phyloP scores from a whole-genome alignment of 2,113 vertebrate genomes.

The Hydropotes inermis region DNA sequence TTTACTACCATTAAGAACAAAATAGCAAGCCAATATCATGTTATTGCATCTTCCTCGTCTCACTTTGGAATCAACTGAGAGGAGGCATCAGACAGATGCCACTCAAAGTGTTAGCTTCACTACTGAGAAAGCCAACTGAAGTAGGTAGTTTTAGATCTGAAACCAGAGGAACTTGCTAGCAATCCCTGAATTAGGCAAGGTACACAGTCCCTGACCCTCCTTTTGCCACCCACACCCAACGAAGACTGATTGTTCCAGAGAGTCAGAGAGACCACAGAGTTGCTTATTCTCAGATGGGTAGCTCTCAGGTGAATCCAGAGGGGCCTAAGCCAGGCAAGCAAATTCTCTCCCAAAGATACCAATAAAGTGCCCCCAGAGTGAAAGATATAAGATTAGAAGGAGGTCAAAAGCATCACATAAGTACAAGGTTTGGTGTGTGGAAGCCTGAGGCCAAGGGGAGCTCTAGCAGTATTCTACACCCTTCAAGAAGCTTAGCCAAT shows the following conservation, averaged over 20 bases:
- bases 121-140: neutral
- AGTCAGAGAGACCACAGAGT: neutral
- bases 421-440: rapidly evolving
- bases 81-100: neutral
- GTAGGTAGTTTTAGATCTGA: neutral
- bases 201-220: neutral
- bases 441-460: neutral
- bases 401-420: too few relatives aligned
- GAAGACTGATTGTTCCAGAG: neutral
- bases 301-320: neutral
- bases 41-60: neutral
- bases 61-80: neutral
- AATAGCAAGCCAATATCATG: neutral
- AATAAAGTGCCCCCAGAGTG: neutral
- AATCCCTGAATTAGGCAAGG: neutral
- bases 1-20: neutral
- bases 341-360: neutral
- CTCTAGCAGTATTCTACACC: rapidly evolving
- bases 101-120: neutral
- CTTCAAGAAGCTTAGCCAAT: neutral
- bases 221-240: neutral
- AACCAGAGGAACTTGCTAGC: neutral
- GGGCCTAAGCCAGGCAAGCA: neutral
- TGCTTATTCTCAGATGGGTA: neutral
- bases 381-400: neutral